phyloP scores from a whole-genome alignment of 2,113 vertebrate species.

The Lophochroa leadbeateri region DNA sequence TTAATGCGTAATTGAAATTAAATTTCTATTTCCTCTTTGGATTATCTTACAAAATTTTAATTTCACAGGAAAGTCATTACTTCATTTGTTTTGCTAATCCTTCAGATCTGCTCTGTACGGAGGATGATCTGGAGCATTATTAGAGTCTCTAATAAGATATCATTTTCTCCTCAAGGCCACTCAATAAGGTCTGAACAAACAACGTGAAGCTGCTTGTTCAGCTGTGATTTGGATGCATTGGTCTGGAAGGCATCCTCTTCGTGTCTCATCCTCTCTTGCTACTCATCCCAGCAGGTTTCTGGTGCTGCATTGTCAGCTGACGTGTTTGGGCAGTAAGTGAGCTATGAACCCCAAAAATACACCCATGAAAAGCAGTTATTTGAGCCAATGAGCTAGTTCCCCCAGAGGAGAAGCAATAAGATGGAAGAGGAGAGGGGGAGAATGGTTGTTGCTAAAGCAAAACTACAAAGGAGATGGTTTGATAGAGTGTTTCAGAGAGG shows the following conservation, averaged over 20 bases:
- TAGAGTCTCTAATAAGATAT: constrained; percentile 54
- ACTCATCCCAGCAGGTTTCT: not conserved
- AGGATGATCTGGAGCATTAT: constrained; percentile 58
- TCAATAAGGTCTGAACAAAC: constrained; percentile 27
- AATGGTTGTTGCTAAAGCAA: not conserved
- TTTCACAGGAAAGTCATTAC: constrained; percentile 55
- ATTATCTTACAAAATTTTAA: constrained; percentile 54
- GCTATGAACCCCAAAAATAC: not conserved
- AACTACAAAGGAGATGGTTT: not conserved
- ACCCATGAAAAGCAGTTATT: not conserved
- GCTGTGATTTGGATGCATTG: not conserved
- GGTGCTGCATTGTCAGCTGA: not conserved
- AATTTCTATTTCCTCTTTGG: constrained; percentile 56
- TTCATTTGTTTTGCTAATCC: constrained; percentile 67
- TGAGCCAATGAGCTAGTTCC: rapidly evolving
- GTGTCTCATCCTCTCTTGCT: rapidly evolving
- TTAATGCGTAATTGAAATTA: constrained; percentile 55
- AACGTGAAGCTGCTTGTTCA: not conserved
- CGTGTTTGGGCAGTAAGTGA: rapidly evolving
- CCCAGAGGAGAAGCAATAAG: not conserved
- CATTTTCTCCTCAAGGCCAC: constrained; percentile 38
- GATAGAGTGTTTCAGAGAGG: not conserved
- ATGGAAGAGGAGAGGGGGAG: not conserved
- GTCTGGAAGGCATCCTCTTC: not conserved
- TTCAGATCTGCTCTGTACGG: constrained; percentile 16